Evolutionary conservation across 1,140 invertebrate species (phyloP).

Genomic region (Macrosteles quadrilineatus): DNA sequence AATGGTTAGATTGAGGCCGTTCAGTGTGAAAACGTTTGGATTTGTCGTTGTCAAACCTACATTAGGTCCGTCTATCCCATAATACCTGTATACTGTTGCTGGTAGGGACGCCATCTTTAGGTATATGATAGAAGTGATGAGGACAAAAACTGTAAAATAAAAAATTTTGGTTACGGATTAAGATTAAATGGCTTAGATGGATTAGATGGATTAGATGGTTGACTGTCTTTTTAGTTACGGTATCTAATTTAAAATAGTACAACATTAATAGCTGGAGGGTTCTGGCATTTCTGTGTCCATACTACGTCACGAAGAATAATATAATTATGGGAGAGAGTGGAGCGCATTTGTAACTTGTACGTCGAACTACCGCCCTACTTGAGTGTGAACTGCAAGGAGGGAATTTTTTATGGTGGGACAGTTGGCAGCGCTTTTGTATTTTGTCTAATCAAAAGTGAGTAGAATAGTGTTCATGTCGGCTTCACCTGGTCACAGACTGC

Average conservation of each 20-base stretch:
- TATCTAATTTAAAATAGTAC: not conserved
- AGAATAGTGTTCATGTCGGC: no score
- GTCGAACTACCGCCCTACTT: no score
- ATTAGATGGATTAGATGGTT: not conserved
- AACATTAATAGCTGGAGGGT: not conserved
- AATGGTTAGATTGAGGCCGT: slow-evolving; percentile 21
- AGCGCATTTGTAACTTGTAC: no score
- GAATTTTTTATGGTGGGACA: no score
- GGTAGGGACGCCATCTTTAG: not conserved
- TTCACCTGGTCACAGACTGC: no score
- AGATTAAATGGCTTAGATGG: not conserved
- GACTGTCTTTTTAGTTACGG: not conserved
- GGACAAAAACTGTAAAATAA: not conserved
- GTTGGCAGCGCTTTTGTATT: no score
- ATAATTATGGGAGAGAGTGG: not conserved
- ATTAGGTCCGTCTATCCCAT: not conserved
- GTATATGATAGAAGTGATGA: not conserved
- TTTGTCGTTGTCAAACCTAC: not conserved
- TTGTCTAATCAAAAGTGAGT: no score
- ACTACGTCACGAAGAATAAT: not conserved
- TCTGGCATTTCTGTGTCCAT: not conserved
- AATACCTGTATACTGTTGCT: slow-evolving; percentile 23
- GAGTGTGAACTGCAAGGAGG: no score
- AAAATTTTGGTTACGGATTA: not conserved
- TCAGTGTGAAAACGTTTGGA: not conserved